Evolutionary conservation across 23 tunicate genomes (phyloP).

Genomic region (Oikopleura vanhoeffeni): DNA sequence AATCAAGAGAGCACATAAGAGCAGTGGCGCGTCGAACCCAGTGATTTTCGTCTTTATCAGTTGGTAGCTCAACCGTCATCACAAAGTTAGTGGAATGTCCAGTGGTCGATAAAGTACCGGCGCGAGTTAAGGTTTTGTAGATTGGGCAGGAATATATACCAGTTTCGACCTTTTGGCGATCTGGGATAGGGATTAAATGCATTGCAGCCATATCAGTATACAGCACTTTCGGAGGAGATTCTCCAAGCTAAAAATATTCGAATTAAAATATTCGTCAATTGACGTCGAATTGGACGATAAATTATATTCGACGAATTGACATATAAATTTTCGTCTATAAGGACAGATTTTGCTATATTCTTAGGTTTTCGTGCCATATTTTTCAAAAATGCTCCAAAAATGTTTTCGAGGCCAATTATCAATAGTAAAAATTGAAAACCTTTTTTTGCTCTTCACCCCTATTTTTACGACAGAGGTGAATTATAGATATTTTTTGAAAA

Average conservation of each 20-base stretch:
- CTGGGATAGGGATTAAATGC: slow-evolving; percentile 54
- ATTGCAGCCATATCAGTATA: slow-evolving; percentile 98
- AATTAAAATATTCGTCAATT: no score
- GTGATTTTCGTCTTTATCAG: slow-evolving; percentile 60
- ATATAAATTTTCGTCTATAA: no score
- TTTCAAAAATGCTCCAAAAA: no score
- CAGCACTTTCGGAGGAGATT: slow-evolving; percentile 70
- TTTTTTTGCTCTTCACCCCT: no score
- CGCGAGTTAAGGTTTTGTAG: slow-evolving; percentile 87
- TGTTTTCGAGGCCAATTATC: no score
- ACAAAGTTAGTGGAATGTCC: slow-evolving; percentile 99
- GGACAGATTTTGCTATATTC: no score
- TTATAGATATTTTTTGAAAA: no score
- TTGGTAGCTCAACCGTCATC: slow-evolving; percentile 89
- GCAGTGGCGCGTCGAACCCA: slow-evolving; percentile 95
- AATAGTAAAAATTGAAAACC: no score
- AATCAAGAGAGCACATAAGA: slow-evolving; percentile 88
- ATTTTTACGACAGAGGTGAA: no score
- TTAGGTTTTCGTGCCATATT: no score
- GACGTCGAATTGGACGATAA: no score
- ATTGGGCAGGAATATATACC: slow-evolving; percentile 80
- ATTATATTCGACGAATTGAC: no score
- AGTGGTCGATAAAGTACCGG: slow-evolving; percentile 89
- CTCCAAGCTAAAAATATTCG: slow-evolving; percentile 21
- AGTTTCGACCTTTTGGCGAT: not conserved